Percentiles rank a stretch among this genome's conserved stretches.
These are phyloP conservation scores for Lophius americanus DNA, from an alignment of 2,797 vertebrate species.

Conservation along the genomic window DNA sequence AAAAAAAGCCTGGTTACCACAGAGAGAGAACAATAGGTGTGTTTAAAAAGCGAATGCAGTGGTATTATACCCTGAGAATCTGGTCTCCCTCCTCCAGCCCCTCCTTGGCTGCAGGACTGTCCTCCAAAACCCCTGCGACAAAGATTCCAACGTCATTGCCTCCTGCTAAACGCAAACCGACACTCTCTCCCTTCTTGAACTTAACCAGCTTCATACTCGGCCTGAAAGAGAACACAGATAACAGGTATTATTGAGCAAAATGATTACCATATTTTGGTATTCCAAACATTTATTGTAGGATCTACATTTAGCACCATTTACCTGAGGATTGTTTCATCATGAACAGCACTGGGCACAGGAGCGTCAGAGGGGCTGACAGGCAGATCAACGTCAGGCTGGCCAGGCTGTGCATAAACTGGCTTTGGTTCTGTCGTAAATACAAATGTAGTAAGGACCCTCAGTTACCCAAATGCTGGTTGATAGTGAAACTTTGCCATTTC, in stretches of 20 bases:
- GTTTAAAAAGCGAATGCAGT: neutral
- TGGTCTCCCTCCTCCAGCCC: constrained; percentile 98
- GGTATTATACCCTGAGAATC: constrained; percentile 91
- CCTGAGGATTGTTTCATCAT: constrained; percentile 96
- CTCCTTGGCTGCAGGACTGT: constrained; percentile 97
- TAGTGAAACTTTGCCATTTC: too few relatives aligned
- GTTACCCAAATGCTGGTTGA: neutral
- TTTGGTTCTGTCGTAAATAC: constrained; percentile 88
- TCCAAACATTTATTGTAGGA: constrained; percentile 22
- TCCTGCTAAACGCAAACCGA: constrained; percentile 93
- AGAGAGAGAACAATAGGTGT: constrained; percentile 1
- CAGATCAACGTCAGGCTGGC: constrained; percentile 96
- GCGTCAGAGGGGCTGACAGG: constrained; percentile 97
- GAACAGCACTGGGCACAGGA: constrained; percentile 89
- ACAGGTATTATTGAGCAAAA: constrained; percentile 15
- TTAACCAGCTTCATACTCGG: constrained; percentile 99
- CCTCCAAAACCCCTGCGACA: constrained; percentile 96
- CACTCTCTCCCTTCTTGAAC: constrained; percentile 98
- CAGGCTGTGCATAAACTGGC: constrained; percentile 96
- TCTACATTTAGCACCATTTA: constrained; percentile 51
- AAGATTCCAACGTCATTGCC: constrained; percentile 98
- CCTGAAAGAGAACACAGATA: constrained; percentile 73
- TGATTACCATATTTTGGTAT: constrained; percentile 16
- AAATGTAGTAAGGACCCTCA: constrained; percentile 10
- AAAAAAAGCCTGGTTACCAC: neutral